Conservation (phyloP, 2,888 invertebrate species). For the Hylaea fasciaria region DNA sequence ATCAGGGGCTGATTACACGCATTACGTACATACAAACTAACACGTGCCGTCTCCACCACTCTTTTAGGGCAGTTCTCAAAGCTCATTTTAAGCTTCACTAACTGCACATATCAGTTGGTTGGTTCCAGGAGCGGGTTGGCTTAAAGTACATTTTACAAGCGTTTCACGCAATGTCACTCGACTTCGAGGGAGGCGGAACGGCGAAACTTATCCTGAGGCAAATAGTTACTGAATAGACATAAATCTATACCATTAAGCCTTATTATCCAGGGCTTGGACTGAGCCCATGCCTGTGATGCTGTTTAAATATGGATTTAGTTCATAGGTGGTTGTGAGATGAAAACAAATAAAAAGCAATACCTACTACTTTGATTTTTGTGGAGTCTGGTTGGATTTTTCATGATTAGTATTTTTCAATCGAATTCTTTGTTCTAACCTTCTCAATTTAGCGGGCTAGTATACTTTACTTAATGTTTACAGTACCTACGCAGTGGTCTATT, state of each 20-base stretch:
- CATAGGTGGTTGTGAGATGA: not conserved
- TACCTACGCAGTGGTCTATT: too few species aligned
- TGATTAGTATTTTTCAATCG: too few species aligned
- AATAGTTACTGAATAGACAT: constrained; percentile 45
- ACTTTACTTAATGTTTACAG: too few species aligned
- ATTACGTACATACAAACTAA: constrained; percentile 71
- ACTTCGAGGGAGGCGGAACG: constrained; percentile 43
- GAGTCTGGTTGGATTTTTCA: too few species aligned
- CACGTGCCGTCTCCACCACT: constrained; percentile 43
- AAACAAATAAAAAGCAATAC: too few species aligned
- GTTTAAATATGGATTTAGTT: constrained; percentile 12
- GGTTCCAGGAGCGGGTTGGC: constrained; percentile 53
- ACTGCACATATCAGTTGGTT: not conserved
- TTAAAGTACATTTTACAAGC: constrained; percentile 66
- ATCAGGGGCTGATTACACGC: constrained; percentile 83
- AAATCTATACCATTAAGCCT: constrained; percentile 53
- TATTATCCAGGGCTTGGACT: constrained; percentile 39
- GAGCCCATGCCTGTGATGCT: constrained; percentile 1
- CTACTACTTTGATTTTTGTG: too few species aligned
- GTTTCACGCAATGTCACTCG: constrained; percentile 75
- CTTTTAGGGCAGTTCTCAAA: constrained; percentile 50
- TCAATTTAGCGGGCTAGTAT: too few species aligned
- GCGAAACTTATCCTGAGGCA: constrained; percentile 55
- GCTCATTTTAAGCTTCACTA: constrained; percentile 40
- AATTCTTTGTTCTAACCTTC: too few species aligned